phyloP scores from a whole-genome alignment of 2,888 invertebrate species.

The Brenthis daphne region DNA sequence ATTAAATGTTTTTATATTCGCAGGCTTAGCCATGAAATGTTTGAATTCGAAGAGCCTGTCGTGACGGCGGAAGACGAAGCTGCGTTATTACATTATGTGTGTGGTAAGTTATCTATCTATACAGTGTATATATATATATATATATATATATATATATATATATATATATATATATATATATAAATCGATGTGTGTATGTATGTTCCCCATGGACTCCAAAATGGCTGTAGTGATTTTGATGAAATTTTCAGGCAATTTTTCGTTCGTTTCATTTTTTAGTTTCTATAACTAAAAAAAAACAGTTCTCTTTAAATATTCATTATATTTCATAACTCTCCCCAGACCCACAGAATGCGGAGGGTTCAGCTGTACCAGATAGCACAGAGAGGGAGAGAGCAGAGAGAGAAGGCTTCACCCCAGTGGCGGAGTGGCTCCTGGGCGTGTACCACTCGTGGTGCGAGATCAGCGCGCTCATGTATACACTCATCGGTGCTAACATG shows the following conservation, averaged over 20 bases:
- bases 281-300: too few relatives aligned
- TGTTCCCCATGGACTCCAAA: too few relatives aligned
- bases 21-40: slow-evolving; percentile 43
- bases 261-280: too few relatives aligned
- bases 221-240: too few relatives aligned
- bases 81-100: slow-evolving; percentile 65
- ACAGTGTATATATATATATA: too few relatives aligned
- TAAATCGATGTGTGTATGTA: too few relatives aligned
- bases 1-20: not conserved
- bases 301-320: not conserved
- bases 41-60: slow-evolving; percentile 55
- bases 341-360: not conserved
- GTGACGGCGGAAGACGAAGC: slow-evolving; percentile 72
- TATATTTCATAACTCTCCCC: not conserved
- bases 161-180: too few relatives aligned
- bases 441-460: slow-evolving; percentile 77
- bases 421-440: slow-evolving; percentile 71
- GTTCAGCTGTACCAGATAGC: not conserved
- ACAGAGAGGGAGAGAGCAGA: slow-evolving; percentile 35
- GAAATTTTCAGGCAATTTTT: too few relatives aligned
- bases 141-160: too few relatives aligned
- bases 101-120: slow-evolving; percentile 50
- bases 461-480: slow-evolving; percentile 73
- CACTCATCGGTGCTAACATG: slow-evolving; percentile 69
- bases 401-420: slow-evolving; percentile 39